phyloP scores from a whole-genome alignment of 2,113 vertebrate genomes.

The Grallaria varia region DNA sequence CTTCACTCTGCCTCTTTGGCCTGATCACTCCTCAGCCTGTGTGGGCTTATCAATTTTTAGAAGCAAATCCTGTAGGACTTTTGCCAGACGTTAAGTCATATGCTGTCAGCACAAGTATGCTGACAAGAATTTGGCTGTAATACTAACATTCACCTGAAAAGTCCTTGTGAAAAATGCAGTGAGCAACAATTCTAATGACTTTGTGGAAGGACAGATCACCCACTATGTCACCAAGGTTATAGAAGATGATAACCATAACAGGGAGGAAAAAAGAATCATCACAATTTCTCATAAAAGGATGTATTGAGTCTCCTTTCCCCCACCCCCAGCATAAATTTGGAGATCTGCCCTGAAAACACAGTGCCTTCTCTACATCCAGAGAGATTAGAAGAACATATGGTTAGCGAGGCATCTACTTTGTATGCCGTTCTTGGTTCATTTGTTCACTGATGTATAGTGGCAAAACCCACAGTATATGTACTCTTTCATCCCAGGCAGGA shows the following conservation, averaged over 20 bases:
- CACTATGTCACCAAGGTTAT: neutral
- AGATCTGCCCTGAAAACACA: neutral
- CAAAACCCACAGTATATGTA: neutral
- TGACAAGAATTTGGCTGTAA: neutral
- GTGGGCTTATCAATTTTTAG: neutral
- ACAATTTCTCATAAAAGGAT: neutral
- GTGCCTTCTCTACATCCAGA: neutral
- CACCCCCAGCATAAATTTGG: neutral
- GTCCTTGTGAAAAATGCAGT: constrained; percentile 9
- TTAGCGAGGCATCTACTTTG: neutral
- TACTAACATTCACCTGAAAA: neutral
- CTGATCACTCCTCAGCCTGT: neutral
- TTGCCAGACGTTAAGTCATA: constrained; percentile 6
- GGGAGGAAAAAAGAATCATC: accelerated
- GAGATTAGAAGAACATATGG: neutral
- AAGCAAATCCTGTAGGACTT: constrained; percentile 3
- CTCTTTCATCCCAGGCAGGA: neutral
- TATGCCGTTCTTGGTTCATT: neutral
- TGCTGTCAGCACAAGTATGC: neutral
- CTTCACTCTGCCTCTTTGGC: neutral
- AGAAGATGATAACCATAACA: neutral
- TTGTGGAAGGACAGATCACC: neutral
- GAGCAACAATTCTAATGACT: neutral
- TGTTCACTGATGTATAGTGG: neutral
- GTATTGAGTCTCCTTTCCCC: neutral